Evolutionary conservation across 2,888 invertebrate species (phyloP).

Genomic region (Strigamia maritima): DNA sequence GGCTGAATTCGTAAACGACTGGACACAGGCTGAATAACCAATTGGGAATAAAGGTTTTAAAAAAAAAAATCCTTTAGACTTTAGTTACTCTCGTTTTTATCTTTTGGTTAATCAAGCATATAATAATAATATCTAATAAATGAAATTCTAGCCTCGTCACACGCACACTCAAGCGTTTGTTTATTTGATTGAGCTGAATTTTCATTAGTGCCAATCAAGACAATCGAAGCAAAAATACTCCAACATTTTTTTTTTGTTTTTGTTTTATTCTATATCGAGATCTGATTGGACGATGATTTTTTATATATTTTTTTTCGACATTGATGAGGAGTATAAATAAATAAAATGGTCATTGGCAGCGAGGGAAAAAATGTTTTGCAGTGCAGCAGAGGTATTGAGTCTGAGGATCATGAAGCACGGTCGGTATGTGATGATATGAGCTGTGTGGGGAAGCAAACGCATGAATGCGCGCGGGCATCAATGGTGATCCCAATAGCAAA

Average conservation of each 20-base stretch:
- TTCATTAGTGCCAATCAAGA: background rate
- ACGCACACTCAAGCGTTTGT: background rate
- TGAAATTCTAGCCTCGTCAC: background rate
- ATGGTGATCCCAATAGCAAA: slow-evolving; percentile 27
- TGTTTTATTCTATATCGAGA: no score
- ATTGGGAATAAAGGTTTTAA: no score
- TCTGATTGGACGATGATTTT: background rate
- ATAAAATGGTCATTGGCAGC: background rate
- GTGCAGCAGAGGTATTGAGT: background rate
- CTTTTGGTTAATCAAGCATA: background rate
- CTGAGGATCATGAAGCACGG: background rate
- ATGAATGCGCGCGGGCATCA: slow-evolving; percentile 4
- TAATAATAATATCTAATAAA: no score
- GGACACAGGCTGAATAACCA: no score
- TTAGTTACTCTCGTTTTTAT: no score
- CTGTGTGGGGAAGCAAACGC: slow-evolving; percentile 3
- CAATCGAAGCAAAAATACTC: background rate
- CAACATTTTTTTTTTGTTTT: no score
- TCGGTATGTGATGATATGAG: background rate
- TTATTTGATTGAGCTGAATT: background rate
- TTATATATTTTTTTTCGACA: background rate
- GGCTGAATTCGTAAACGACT: no score
- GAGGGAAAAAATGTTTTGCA: background rate
- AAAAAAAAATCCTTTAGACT: no score
- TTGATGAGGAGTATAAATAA: slow-evolving; percentile 3